Conservation (phyloP, 2,888 invertebrate genomes). For the Idaea biselata region DNA sequence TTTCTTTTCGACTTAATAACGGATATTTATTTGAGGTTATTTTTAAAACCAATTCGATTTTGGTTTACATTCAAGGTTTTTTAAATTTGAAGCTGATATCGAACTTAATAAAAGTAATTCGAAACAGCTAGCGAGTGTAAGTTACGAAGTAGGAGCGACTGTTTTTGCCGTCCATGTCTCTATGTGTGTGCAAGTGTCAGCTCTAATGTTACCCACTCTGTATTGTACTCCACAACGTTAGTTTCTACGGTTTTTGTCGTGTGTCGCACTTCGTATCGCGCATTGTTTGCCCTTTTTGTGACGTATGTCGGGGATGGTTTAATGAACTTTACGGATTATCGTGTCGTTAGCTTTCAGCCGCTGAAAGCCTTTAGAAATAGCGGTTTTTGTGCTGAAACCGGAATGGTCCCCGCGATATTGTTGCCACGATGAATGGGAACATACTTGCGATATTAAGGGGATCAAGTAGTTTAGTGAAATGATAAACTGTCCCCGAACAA, state of each 20-base stretch:
- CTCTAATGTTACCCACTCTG: neutral
- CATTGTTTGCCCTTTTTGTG: neutral
- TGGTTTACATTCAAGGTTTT: too few relatives aligned
- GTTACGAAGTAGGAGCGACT: neutral
- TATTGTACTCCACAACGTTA: neutral
- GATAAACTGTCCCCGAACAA: neutral
- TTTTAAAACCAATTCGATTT: too few relatives aligned
- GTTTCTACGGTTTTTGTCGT: neutral
- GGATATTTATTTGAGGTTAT: too few relatives aligned
- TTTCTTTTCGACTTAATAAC: too few relatives aligned
- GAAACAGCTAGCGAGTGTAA: too few relatives aligned
- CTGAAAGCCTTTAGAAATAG: neutral
- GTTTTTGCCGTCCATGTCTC: neutral
- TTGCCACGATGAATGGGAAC: neutral
- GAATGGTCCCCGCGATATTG: neutral
- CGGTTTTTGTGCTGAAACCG: neutral
- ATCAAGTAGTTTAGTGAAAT: neutral
- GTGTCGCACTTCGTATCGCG: neutral
- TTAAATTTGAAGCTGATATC: too few relatives aligned
- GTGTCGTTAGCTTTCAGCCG: neutral
- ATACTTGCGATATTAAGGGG: neutral
- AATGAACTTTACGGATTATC: conserved; percentile 1
- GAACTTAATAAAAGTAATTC: too few relatives aligned
- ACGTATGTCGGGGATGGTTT: neutral
- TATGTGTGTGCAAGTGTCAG: neutral